These are phyloP conservation scores for Orthonyx spaldingii DNA, from an alignment of 2,113 vertebrate genomes.

Conservation along the genomic window DNA sequence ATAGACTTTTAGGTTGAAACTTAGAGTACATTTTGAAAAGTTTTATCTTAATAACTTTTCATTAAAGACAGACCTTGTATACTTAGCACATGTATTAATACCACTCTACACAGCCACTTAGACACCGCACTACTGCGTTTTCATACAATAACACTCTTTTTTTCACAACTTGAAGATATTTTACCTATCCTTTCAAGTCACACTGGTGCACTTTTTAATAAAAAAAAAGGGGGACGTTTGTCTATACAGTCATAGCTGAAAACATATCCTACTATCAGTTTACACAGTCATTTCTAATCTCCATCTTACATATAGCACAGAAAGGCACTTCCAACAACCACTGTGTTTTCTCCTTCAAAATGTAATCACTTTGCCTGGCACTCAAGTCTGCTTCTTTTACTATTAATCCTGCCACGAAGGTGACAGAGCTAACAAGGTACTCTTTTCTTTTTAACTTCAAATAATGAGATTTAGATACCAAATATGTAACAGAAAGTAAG, in stretches of 20 bases:
- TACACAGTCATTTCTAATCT: not conserved
- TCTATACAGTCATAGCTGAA: not conserved
- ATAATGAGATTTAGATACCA: not conserved
- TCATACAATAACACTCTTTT: not conserved
- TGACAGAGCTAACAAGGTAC: not conserved
- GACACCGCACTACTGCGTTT: not conserved
- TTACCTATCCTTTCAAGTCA: not conserved
- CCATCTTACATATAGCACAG: not conserved
- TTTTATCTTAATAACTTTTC: not conserved
- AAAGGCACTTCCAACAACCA: not conserved
- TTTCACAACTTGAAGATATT: not conserved
- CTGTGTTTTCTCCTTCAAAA: not conserved
- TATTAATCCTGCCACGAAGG: not conserved
- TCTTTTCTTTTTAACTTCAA: not conserved
- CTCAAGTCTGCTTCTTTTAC: not conserved
- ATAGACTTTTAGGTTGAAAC: not conserved
- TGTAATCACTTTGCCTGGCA: not conserved
- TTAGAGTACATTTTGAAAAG: not conserved
- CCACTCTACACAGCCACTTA: not conserved
- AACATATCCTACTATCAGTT: not conserved
- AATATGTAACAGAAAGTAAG: not conserved
- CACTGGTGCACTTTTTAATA: not conserved
- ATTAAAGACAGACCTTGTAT: not conserved
- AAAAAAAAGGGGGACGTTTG: not conserved
- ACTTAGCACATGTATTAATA: not conserved